Evolutionary conservation across 2,797 vertebrate genomes (phyloP).

Genomic region (Sciaenops ocellatus): DNA sequence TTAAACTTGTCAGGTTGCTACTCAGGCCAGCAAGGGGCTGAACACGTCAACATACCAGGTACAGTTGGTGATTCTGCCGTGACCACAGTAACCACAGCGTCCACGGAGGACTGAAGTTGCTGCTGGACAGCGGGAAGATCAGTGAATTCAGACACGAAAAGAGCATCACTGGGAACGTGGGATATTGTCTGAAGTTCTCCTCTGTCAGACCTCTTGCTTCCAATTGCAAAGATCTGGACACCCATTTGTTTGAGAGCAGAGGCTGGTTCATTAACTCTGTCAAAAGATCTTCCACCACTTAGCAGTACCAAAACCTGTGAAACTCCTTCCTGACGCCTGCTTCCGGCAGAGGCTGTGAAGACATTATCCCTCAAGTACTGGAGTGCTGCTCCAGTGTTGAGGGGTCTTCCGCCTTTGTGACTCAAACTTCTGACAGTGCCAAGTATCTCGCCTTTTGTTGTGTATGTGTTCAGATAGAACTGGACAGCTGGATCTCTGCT

Average conservation of each 20-base stretch:
- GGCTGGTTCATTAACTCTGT: constrained; percentile 78
- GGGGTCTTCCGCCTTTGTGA: constrained; percentile 54
- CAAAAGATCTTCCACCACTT: constrained; percentile 83
- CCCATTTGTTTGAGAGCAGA: constrained; percentile 83
- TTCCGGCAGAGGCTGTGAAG: constrained; percentile 87
- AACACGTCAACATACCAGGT: too few relatives aligned
- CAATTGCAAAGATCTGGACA: constrained; percentile 81
- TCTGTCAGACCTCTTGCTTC: constrained; percentile 44
- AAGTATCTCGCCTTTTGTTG: constrained; percentile 31
- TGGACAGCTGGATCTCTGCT: constrained; percentile 61
- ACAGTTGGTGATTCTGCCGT: too few relatives aligned
- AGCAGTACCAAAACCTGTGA: constrained; percentile 87
- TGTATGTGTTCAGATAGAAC: constrained; percentile 48
- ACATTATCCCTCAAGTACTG: constrained; percentile 70
- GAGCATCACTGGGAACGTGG: constrained; percentile 29
- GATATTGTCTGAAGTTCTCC: constrained; percentile 56
- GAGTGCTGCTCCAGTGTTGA: constrained; percentile 68
- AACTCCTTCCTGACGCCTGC: constrained; percentile 81
- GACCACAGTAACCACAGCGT: too few relatives aligned
- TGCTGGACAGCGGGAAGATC: constrained; percentile 16
- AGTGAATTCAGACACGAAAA: constrained; percentile 31
- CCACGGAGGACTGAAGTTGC: too few relatives aligned
- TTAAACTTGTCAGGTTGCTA: neutral
- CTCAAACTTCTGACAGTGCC: constrained; percentile 50
- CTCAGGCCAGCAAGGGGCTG: neutral